These are phyloP conservation scores for Doryteuthis pealeii DNA, from an alignment of 1,140 invertebrate species.

Conservation along the genomic window DNA sequence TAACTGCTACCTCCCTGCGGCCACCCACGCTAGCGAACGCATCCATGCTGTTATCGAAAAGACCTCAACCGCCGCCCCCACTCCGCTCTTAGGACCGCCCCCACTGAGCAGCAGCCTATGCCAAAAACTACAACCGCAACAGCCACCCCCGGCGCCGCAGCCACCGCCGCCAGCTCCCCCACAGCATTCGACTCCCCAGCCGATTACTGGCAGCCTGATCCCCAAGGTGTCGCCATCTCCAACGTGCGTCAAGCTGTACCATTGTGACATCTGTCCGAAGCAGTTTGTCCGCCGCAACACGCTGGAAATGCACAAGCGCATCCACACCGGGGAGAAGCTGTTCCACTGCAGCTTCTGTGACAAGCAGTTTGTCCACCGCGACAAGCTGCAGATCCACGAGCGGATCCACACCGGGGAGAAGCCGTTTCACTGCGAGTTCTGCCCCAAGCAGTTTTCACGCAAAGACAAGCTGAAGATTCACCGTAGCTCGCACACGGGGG, in stretches of 20 bases:
- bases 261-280: slow-evolving; percentile 82
- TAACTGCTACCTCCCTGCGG: too few species aligned
- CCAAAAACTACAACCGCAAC: too few species aligned
- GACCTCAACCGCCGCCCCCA: too few species aligned
- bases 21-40: too few species aligned
- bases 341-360: slow-evolving; percentile 53
- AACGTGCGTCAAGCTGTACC: slow-evolving; percentile 72
- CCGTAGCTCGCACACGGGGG: slow-evolving; percentile 14
- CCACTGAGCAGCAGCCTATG: too few species aligned
- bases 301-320: slow-evolving; percentile 73
- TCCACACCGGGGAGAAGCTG: slow-evolving; percentile 67
- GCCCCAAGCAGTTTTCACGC: slow-evolving; percentile 67
- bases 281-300: slow-evolving; percentile 75
- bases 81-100: too few species aligned
- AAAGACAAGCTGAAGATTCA: slow-evolving; percentile 58
- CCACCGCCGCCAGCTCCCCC: slow-evolving; percentile 67
- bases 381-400: slow-evolving; percentile 7
- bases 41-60: too few species aligned
- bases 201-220: slow-evolving; percentile 81
- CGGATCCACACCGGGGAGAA: slow-evolving; percentile 69
- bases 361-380: slow-evolving; percentile 79
- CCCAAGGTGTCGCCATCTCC: slow-evolving; percentile 96
- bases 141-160: too few species aligned
- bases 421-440: slow-evolving; percentile 83
- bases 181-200: slow-evolving; percentile 74